A percentile compares a stretch with the other conserved stretches of the same genome.
phyloP scores from a whole-genome alignment of 2,113 vertebrate genomes.

The Centrocercus urophasianus region DNA sequence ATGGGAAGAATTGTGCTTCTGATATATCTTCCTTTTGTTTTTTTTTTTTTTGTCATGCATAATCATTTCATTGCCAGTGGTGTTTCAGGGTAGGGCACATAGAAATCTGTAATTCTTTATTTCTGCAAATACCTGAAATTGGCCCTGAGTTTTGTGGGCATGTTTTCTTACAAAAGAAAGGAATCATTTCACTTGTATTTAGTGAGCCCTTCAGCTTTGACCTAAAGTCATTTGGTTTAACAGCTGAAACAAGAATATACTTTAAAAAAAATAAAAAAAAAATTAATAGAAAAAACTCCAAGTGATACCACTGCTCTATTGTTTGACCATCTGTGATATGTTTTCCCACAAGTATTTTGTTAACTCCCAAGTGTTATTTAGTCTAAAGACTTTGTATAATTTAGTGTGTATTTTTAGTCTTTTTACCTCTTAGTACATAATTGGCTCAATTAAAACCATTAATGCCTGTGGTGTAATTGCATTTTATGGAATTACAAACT shows the following conservation, averaged over 20 bases:
- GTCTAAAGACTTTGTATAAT: constrained; percentile 14
- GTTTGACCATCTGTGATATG: constrained; percentile 23
- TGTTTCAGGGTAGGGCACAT: neutral
- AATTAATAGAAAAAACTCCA: too few species aligned
- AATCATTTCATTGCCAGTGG: neutral
- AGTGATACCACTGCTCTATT: neutral
- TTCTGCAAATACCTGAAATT: neutral
- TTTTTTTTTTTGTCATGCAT: neutral
- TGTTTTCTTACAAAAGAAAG: neutral
- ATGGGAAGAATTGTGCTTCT: neutral
- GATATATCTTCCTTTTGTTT: neutral
- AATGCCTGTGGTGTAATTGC: constrained; percentile 54
- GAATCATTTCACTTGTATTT: neutral
- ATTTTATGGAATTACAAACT: constrained; percentile 42
- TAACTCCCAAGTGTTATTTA: constrained; percentile 42
- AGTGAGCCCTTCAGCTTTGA: neutral
- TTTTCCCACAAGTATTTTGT: constrained; percentile 46
- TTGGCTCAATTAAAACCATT: constrained; percentile 57
- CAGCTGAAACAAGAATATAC: neutral
- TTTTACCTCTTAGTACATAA: constrained; percentile 38
- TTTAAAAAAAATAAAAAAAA: neutral
- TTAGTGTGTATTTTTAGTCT: constrained; percentile 44
- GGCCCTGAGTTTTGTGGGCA: neutral
- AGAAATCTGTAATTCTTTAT: neutral
- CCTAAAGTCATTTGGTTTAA: neutral